These are phyloP conservation scores for Dynastes hyllus DNA, from an alignment of 2,888 invertebrate genomes.

Conservation along the genomic window DNA sequence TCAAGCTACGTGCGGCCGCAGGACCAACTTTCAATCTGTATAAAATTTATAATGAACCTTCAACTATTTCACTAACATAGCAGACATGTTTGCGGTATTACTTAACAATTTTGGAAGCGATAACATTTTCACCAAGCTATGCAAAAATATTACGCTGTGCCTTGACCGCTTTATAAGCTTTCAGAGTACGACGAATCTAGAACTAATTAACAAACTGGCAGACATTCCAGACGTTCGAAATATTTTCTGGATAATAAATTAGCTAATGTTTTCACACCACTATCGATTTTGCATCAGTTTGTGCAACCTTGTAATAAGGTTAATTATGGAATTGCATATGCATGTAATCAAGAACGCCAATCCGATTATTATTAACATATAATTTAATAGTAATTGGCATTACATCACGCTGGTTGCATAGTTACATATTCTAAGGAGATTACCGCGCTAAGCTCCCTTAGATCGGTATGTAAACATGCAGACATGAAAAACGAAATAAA, in stretches of 20 bases:
- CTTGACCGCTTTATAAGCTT: neutral
- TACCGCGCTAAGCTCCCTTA: neutral
- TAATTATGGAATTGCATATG: conserved; percentile 32
- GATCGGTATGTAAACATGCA: too few relatives aligned
- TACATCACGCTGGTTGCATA: neutral
- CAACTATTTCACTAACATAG: neutral
- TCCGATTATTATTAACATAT: conserved; percentile 18
- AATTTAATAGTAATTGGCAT: neutral
- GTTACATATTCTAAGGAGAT: neutral
- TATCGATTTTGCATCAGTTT: conserved; percentile 20
- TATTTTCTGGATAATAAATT: conserved; percentile 1
- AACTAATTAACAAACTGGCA: conserved; percentile 14
- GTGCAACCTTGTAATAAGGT: conserved; percentile 13
- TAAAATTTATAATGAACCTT: neutral
- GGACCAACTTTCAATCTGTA: too few relatives aligned
- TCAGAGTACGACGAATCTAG: neutral
- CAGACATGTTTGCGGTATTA: neutral
- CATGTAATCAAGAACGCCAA: conserved; percentile 14
- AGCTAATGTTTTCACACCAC: neutral
- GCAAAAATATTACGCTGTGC: conserved; percentile 10
- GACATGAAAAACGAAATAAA: too few relatives aligned
- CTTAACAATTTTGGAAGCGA: conserved; percentile 1
- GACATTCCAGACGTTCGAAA: neutral
- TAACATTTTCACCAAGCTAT: neutral
- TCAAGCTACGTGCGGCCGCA: too few relatives aligned